A percentile compares a stretch with the other conserved stretches of the same genome.
Conservation (phyloP, 2,888 invertebrate genomes). For the Amphipoea lucens region DNA sequence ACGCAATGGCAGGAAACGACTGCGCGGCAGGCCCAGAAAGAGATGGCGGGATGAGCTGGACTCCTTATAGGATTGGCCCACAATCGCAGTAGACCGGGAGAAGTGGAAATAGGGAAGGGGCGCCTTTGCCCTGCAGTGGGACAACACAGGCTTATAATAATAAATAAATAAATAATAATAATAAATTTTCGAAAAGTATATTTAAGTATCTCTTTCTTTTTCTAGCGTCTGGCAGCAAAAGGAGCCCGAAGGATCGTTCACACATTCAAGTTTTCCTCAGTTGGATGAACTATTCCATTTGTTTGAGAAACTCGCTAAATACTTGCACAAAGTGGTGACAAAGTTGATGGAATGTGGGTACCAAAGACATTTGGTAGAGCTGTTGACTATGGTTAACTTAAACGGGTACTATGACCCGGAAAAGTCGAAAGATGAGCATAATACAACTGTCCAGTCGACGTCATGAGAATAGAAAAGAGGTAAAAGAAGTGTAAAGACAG, state of each 20-base stretch:
- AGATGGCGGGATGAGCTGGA: too few relatives aligned
- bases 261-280: conserved; percentile 90
- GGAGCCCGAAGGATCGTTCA: conserved; percentile 84
- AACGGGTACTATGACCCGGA: conserved; percentile 90
- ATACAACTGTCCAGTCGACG: conserved; percentile 70
- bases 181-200: background rate
- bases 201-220: conserved; percentile 52
- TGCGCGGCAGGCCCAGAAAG: too few relatives aligned
- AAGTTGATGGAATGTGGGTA: conserved; percentile 92
- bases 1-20: too few relatives aligned
- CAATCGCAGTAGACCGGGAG: too few relatives aligned
- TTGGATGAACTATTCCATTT: conserved; percentile 91
- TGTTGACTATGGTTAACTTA: conserved; percentile 92
- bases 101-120: too few relatives aligned
- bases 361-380: conserved; percentile 92
- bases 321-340: conserved; percentile 91
- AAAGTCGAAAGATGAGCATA: conserved; percentile 77
- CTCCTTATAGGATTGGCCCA: too few relatives aligned
- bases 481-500: conserved; percentile 6
- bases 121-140: too few relatives aligned
- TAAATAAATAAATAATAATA: too few relatives aligned
- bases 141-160: too few relatives aligned
- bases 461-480: conserved; percentile 29
- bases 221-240: conserved; percentile 90
- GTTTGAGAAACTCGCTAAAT: conserved; percentile 91